Evolutionary conservation across 2,888 invertebrate genomes (phyloP), one percentile per base, ranked within the genome.

Genomic region (Allolobophora icterica): DNA sequence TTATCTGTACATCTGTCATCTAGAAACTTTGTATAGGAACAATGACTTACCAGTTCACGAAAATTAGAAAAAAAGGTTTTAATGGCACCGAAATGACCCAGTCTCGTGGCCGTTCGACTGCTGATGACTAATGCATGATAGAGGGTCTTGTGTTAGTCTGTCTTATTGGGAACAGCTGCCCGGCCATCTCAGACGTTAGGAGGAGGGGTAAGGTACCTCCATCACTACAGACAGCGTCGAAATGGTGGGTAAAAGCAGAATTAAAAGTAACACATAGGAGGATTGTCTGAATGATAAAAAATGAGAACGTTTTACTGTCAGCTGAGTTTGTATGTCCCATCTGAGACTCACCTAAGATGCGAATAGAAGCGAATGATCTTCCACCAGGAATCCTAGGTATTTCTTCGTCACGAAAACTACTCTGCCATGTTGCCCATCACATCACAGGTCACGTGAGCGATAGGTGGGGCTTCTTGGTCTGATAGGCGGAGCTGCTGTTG

Each of bases 361-460:
- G 84, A 84, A 35, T 84, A 84, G 84, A 84, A 84, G 84, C 33
- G 33, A 84, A 19, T 84, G 35, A 84, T 33, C 35, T 84, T 35
- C 35, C 84, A 19, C 34, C 21, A 19, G 84, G 84, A 84, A 84
- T 84, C 84, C 84, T 84, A 84, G 84, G 84, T 84, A 84, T 84
- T 84, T 84, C 84, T 84, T 35, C 84, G 84, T 84, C 84, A 35
- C 84, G 84, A 84, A 84, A 84, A 84, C 84, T 84, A 84, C 84
- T 84, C 84, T 84, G 34, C 84, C 84, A 84, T 84, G 84, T 84
- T 84, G 35, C 84, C 34, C 30, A 84, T 84, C 84, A 84, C 84
- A 35, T 35, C 84, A 35, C 33, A 34, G 33, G 34, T 84, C 84
- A 84, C 84, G 84, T 84, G 84, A 84, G 33, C 35, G 21, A 34